Percentiles rank a stretch among this genome's conserved stretches.
Conservation (phyloP, 2,797 vertebrate genomes). For the Gambelia wislizenii region DNA sequence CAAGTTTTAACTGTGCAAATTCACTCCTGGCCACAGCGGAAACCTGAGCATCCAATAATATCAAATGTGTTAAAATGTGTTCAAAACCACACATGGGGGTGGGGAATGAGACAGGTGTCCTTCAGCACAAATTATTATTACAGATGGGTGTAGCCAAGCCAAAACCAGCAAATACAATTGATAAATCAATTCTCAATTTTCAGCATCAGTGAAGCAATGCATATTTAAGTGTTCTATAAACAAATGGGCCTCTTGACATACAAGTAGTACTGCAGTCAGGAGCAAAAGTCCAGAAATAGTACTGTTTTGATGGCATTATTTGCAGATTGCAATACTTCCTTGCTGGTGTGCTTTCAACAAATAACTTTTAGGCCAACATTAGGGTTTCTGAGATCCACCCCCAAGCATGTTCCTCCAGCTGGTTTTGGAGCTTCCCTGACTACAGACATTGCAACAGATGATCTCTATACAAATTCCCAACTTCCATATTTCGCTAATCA, state of each 20-base stretch:
- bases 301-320: neutral
- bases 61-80: neutral
- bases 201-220: conserved; percentile 41
- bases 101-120: neutral
- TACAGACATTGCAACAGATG: neutral
- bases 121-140: conserved; percentile 15
- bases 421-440: neutral
- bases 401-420: neutral
- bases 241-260: conserved; percentile 20
- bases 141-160: neutral
- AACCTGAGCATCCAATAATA: too few relatives aligned
- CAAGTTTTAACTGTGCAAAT: too few relatives aligned
- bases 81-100: neutral
- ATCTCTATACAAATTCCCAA: neutral
- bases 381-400: neutral
- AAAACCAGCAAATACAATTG: conserved; percentile 3
- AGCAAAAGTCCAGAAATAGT: conserved; percentile 1
- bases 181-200: conserved; percentile 45
- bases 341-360: neutral
- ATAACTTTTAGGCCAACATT: neutral
- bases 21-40: too few relatives aligned
- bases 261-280: neutral
- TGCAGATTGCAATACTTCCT: neutral
- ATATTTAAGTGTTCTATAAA: conserved; percentile 21
- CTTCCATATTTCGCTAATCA: neutral